These are phyloP conservation scores for Sarcophaga bullata DNA, from an alignment of 1,140 invertebrate genomes.

Conservation along the genomic window DNA sequence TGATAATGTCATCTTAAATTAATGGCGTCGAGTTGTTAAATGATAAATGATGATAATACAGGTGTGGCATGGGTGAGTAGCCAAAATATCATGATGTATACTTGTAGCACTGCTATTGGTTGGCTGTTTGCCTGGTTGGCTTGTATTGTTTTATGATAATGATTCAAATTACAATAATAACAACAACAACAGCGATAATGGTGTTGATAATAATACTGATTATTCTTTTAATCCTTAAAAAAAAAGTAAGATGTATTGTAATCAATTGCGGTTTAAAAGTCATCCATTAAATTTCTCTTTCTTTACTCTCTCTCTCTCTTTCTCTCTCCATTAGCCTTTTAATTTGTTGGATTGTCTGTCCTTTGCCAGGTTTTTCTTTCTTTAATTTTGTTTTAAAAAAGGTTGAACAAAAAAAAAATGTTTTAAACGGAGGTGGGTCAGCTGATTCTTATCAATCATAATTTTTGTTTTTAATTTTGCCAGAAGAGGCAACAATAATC, in stretches of 20 bases:
- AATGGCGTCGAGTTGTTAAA: slow-evolving; percentile 37
- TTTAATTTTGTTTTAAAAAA: no score
- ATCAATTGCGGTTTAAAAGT: slow-evolving; percentile 35
- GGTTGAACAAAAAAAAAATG: background rate
- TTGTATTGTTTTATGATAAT: slow-evolving; percentile 9
- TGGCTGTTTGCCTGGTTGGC: background rate
- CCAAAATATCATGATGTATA: slow-evolving; percentile 30
- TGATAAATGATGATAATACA: slow-evolving; percentile 31
- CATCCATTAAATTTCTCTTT: slow-evolving; percentile 35
- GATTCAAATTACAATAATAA: background rate
- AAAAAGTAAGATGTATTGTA: background rate
- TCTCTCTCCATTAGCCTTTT: background rate
- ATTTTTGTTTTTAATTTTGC: background rate
- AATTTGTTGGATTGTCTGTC: background rate
- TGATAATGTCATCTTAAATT: slow-evolving; percentile 39
- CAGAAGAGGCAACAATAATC: no score
- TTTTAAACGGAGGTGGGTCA: background rate
- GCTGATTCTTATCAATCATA: background rate
- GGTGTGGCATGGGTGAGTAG: background rate
- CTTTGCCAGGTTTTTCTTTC: no score
- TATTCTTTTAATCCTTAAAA: background rate
- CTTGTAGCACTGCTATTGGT: background rate
- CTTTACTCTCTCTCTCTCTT: background rate
- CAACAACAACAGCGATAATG: background rate
- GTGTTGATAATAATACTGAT: background rate